Evolutionary conservation across 2,888 invertebrate genomes (phyloP).

Genomic region (Lepidochrysops patricia): DNA sequence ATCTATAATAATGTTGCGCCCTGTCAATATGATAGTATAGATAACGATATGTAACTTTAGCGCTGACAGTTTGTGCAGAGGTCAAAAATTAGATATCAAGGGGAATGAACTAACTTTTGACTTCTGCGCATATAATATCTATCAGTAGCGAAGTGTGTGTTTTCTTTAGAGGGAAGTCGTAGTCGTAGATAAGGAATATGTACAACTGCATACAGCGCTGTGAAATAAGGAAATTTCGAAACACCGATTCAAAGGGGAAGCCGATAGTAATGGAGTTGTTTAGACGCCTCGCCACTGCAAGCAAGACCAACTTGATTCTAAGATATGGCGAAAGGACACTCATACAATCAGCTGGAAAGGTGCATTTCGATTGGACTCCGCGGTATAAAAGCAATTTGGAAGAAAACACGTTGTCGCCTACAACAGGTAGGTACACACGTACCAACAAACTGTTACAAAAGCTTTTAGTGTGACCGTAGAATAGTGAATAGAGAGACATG

Average conservation of each 20-base stretch:
- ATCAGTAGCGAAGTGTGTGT: too few relatives aligned
- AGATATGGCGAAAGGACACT: background rate
- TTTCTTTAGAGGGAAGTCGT: too few relatives aligned
- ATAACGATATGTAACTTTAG: too few relatives aligned
- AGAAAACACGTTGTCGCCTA: background rate
- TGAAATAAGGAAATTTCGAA: too few relatives aligned
- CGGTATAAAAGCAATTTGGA: background rate
- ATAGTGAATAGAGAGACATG: background rate
- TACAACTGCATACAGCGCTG: too few relatives aligned
- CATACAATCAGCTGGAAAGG: background rate
- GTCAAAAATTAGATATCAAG: too few relatives aligned
- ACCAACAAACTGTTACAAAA: background rate
- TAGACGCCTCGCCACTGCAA: background rate
- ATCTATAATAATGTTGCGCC: too few relatives aligned
- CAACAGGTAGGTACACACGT: background rate
- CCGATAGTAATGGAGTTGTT: background rate
- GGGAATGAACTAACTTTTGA: too few relatives aligned
- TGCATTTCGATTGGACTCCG: background rate
- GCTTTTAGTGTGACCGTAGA: background rate
- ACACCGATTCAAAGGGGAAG: background rate
- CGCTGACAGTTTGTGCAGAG: too few relatives aligned
- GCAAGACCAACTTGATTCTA: background rate
- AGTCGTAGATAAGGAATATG: too few relatives aligned
- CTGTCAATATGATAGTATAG: too few relatives aligned
- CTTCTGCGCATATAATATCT: too few relatives aligned